phyloP scores from a whole-genome alignment of 2,113 vertebrate genomes.

The Grammomys surdaster region DNA sequence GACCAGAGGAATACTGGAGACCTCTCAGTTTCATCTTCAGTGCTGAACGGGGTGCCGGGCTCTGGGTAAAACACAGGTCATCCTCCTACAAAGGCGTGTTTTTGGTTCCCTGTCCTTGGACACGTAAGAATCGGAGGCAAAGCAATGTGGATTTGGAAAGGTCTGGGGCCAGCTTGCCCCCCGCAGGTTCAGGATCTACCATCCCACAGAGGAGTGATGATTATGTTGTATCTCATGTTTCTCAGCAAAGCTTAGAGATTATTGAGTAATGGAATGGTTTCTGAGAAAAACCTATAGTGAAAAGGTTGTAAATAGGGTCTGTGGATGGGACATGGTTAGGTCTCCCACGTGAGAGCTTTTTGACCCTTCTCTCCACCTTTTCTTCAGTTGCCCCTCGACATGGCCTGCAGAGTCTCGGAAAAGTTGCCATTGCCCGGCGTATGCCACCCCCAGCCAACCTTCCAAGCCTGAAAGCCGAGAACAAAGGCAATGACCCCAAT shows the following conservation, averaged over 20 bases:
- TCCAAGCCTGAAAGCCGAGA: constrained; percentile 98
- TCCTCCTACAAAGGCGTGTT: constrained; percentile 82
- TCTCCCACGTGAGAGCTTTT: background rate
- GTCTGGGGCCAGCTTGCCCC: constrained; percentile 60
- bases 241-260: background rate
- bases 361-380: constrained; percentile 50
- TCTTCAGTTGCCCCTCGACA: constrained; percentile 94
- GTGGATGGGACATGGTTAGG: background rate
- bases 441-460: constrained; percentile 97
- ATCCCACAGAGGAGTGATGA: constrained; percentile 26
- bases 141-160: constrained; percentile 68
- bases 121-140: constrained; percentile 83
- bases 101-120: constrained; percentile 69
- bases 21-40: background rate
- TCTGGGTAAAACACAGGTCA: constrained; percentile 2
- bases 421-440: constrained; percentile 97
- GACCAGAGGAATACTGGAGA: background rate
- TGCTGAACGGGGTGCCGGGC: background rate
- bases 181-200: constrained; percentile 51
- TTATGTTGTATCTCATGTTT: background rate
- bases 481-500: constrained; percentile 98
- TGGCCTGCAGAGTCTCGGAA: constrained; percentile 98
- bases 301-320: background rate
- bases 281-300: background rate
- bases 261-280: background rate